Evolutionary conservation across 2,113 vertebrate species (phyloP).

Genomic region (Fregata magnificens): DNA sequence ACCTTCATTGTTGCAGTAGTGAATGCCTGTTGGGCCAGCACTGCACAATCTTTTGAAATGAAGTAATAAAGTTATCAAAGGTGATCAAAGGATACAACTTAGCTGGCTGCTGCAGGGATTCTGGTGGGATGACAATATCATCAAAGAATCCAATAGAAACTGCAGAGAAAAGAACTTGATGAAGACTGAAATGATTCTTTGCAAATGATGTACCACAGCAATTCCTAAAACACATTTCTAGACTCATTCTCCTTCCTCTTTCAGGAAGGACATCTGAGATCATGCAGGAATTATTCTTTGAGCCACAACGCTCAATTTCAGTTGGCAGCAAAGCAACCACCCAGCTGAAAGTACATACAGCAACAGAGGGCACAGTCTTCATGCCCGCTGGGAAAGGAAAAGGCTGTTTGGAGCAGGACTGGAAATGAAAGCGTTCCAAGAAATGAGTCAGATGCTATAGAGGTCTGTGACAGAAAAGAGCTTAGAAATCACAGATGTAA

Average conservation of each 20-base stretch:
- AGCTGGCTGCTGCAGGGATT: constrained; percentile 93
- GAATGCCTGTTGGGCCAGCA: constrained; percentile 43
- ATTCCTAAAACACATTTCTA: constrained; percentile 3
- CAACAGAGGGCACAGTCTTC: constrained; percentile 45
- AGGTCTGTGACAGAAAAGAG: constrained; percentile 24
- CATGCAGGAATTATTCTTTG: background rate
- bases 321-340: background rate
- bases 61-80: constrained; percentile 45
- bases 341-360: background rate
- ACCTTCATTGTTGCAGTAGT: constrained; percentile 13
- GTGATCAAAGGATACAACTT: constrained; percentile 91
- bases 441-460: constrained; percentile 48
- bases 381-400: background rate
- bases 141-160: constrained; percentile 95
- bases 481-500: constrained; percentile 30
- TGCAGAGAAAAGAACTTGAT: constrained; percentile 49
- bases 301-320: background rate
- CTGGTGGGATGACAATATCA: constrained; percentile 91
- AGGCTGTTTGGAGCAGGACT: background rate
- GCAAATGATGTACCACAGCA: background rate
- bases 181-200: background rate
- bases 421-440: background rate
- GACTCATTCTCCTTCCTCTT: background rate
- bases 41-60: constrained; percentile 51
- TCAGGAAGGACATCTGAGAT: background rate